Base-by-base conservation (phyloP, 2,113 vertebrate species). In the Cyanoderma ruficeps region DNA sequence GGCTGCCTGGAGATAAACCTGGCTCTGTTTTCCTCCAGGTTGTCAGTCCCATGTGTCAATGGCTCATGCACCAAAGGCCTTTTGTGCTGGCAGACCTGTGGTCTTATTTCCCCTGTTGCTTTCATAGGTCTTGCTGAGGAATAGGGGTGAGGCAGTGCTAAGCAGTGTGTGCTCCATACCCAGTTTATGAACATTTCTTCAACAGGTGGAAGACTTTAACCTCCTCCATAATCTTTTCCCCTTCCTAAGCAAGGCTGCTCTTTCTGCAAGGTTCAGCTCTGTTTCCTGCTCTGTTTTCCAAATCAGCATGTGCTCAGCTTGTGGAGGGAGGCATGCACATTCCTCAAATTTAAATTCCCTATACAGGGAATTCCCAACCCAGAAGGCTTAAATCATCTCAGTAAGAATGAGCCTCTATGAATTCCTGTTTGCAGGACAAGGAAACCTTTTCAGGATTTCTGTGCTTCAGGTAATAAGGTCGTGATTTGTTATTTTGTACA, bases 241-340 rank as follows among this genome's bases (percentile, higher is more conserved):
- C 12, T 76, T 68, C 21, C 76, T 68, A 39, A 90, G 37, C 5
- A 13, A 86, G 30, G 31, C 53, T 69, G 55, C 25, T 82, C 47
- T 92, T 87, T 78, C 56, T 89, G 19, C 37, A 59, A 41, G 52
- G 42, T 74, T 87, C 84, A 94, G 11, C 42, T 84, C 70, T 25
- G 23, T 72, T 85, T 93, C 74, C 78, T 72, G 55, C 33, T 93
- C 89, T 90, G 67, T 76, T 96, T 95, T 90, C 84, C 24, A 79
- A 79, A 80, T 85, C 75, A 65, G 7, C 3, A 0, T 22, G 37
- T 65, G 50, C 74, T 85, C 53, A 35, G 18, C 46, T 85, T 87
- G 50, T 83, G 3, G 27, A 75, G 39, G 27, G 69, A 64, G 61
- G 24, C 16, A 4, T 63, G 60, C n/a, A 49, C 42, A 33, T 37